Percentiles rank a stretch among this genome's conserved stretches.
Conservation (phyloP, 2,888 invertebrate species). For the Busseola fusca region DNA sequence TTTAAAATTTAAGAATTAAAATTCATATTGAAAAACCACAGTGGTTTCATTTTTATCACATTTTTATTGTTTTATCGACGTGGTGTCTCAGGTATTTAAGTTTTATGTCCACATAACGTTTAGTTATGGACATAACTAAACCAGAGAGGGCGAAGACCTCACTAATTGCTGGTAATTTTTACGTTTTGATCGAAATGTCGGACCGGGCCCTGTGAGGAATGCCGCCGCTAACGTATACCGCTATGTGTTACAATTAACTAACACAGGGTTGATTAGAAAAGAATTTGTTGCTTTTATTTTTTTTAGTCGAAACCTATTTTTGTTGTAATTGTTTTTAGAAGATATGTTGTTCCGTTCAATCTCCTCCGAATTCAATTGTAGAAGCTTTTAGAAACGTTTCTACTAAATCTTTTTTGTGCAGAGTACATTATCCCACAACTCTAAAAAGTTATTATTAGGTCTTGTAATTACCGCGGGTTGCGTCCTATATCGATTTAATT, state of each 20-base stretch:
- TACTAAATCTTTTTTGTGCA: background rate
- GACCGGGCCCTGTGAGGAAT: slow-evolving; percentile 66
- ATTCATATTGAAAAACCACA: slow-evolving; percentile 33
- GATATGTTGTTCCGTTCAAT: background rate
- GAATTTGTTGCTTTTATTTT: slow-evolving; percentile 9
- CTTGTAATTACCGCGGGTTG: background rate
- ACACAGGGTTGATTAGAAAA: slow-evolving; percentile 38
- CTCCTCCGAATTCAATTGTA: background rate
- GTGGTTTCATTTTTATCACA: slow-evolving; percentile 43
- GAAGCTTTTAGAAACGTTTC: background rate
- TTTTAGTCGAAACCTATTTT: background rate
- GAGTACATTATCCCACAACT: background rate
- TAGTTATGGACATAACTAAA: slow-evolving; percentile 53
- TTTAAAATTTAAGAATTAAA: too few relatives aligned
- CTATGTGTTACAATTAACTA: slow-evolving; percentile 32
- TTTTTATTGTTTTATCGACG: slow-evolving; percentile 49
- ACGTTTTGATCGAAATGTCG: slow-evolving; percentile 76
- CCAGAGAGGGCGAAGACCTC: slow-evolving; percentile 68
- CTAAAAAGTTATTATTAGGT: background rate
- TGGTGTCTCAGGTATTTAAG: slow-evolving; percentile 38
- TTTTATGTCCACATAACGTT: slow-evolving; percentile 43
- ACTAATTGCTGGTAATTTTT: slow-evolving; percentile 83
- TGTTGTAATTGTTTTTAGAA: background rate
- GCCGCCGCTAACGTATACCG: slow-evolving; percentile 56
- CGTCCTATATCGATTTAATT: background rate